Base-by-base conservation (phyloP, 2,113 vertebrate species). In the Percopsis transmontana region DNA sequence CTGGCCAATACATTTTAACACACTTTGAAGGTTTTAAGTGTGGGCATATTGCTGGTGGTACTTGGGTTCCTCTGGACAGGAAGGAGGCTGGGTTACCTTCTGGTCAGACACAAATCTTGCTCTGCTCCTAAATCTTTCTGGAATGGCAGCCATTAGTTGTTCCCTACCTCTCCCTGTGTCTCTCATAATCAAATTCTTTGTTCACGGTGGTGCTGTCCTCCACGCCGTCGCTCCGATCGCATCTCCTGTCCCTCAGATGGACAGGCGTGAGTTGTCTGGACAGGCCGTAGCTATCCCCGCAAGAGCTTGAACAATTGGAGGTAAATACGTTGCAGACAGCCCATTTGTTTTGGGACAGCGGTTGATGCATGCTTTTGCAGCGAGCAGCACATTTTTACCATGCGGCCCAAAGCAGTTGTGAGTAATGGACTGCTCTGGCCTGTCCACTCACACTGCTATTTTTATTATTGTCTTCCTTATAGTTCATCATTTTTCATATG, bases 361-460 rank as follows among this genome's bases (percentile, higher is more conserved):
- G 84, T 57, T 94, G 93, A 94, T 93, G 89, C 92, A 94, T 94
- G 91, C 90, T 88, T 92, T 89, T 93, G 87, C 89, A 91, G 92
- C 84, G 86, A 88, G 87, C 90, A 92, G 91, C 90, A 93, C 91
- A 91, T 93, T 93, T 92, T 92, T 94, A 93, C 89, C 87, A 90
- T 87, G 91, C 88, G 89, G 87, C 83, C 86, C 85, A 89, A 89
- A 91, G 89, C 89, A 89, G 77, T 84, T 51, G 83, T 90, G 85
- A 91, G 90, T 92, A 94, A 94, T 94, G 92, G 93, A 93, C 89
- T 91, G 89, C 89, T 87, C 72, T 42, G 79, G 87, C 87, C 90
- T 89, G 91, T 91, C 91, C 91, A 91, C 89, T 91, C 91, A 84
- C 83, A 88, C 84, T 88, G 88, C 90, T 92, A 91, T 92, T 92